phyloP scores from a whole-genome alignment of 30 jellyfish, hydroid and myxozoan species.

The Hydra vulgaris region DNA sequence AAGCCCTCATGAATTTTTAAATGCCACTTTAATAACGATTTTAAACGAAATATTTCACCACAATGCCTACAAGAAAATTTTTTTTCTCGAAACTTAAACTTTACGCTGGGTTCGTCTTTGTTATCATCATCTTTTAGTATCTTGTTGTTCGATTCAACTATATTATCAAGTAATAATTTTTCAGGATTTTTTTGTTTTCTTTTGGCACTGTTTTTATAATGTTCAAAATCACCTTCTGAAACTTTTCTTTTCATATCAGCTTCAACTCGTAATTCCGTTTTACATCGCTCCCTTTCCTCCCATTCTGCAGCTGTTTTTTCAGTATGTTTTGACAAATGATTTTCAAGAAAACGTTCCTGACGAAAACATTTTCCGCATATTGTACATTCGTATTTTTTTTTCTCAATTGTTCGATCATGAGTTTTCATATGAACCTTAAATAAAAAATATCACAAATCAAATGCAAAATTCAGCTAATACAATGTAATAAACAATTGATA shows the following conservation, averaged over 20 bases:
- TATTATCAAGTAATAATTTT: conserved; percentile 6
- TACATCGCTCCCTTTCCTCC: conserved; percentile 2
- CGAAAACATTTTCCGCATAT: conserved; percentile 17
- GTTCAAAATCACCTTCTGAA: conserved; percentile 1
- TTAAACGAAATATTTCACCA: conserved; percentile 9
- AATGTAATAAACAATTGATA: too few species aligned
- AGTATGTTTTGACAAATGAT: conserved; percentile 15
- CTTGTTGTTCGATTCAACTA: too few species aligned
- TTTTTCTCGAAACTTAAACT: not conserved
- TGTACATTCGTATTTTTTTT: conserved; percentile 6
- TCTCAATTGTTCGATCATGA: conserved; percentile 20
- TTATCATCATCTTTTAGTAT: too few species aligned
- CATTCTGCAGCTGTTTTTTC: conserved; percentile 29
- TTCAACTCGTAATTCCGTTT: not conserved
- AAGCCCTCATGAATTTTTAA: conserved; percentile 1
- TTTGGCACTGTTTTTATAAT: conserved; percentile 3
- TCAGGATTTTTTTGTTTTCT: conserved; percentile 25
- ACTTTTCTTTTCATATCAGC: not conserved
- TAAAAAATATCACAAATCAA: not conserved
- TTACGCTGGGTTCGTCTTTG: not conserved
- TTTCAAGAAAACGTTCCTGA: conserved; percentile 1
- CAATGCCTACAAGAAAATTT: conserved; percentile 9
- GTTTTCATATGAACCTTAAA: conserved; percentile 29
- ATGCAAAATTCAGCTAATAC: not conserved
- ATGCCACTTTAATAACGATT: conserved; percentile 17